Evolutionary conservation across 2,888 invertebrate species (phyloP).

Genomic region (Drosophila hamatofila): DNA sequence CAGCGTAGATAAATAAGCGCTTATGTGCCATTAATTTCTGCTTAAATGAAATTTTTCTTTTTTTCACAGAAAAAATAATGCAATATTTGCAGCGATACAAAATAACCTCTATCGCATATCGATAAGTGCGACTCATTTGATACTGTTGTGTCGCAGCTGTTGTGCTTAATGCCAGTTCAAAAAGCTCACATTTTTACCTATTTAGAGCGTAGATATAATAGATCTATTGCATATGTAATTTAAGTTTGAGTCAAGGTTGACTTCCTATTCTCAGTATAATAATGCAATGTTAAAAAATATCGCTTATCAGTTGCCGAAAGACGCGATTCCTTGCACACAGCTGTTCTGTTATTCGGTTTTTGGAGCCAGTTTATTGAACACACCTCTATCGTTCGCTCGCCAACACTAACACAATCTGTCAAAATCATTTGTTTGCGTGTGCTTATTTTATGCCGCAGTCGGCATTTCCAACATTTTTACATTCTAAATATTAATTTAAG

Average conservation of each 20-base stretch:
- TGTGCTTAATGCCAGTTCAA: background rate
- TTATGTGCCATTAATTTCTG: constrained; percentile 82
- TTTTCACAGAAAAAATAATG: constrained; percentile 43
- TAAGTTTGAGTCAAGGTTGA: background rate
- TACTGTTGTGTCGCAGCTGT: background rate
- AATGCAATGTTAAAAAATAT: background rate
- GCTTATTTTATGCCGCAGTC: constrained; percentile 30
- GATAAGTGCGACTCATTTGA: background rate
- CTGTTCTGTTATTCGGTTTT: background rate
- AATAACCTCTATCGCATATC: background rate
- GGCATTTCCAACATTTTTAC: constrained; percentile 12
- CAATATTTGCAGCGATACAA: constrained; percentile 27
- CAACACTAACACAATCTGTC: constrained; percentile 40
- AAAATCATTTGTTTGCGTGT: constrained; percentile 58
- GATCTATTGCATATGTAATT: background rate
- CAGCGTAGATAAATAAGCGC: constrained; percentile 69
- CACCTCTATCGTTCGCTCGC: background rate
- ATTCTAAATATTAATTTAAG: constrained; percentile 32
- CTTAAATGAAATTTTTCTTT: constrained; percentile 68
- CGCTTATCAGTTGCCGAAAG: background rate
- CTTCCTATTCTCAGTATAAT: constrained; percentile 8
- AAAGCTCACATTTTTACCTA: background rate
- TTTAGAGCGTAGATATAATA: background rate
- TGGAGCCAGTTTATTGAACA: constrained; percentile 4
- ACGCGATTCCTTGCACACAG: background rate